These are phyloP conservation scores for Tragelaphus oryx DNA, from an alignment of 2,797 vertebrate species.

Conservation along the genomic window DNA sequence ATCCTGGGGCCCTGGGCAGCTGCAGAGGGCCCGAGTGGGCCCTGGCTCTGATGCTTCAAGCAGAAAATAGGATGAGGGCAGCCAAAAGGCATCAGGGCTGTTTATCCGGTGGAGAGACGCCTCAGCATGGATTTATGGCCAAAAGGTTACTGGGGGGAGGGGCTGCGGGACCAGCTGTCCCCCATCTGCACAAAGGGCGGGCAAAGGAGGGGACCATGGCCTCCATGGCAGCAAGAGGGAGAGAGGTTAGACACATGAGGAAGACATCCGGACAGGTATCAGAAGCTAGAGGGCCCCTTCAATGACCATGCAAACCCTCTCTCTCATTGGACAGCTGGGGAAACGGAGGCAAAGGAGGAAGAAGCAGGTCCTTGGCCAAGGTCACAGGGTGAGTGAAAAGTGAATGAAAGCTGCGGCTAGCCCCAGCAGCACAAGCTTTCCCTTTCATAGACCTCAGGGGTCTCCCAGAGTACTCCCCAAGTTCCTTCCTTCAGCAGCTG, in stretches of 20 bases:
- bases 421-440: neutral
- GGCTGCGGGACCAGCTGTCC: constrained; percentile 65
- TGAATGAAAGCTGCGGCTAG: neutral
- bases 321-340: neutral
- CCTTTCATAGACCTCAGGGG: neutral
- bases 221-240: neutral
- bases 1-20: constrained; percentile 50
- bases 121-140: constrained; percentile 65
- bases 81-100: constrained; percentile 67
- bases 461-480: neutral
- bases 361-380: constrained; percentile 5
- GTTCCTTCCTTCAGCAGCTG: neutral
- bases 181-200: constrained; percentile 55
- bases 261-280: neutral
- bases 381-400: neutral
- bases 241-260: neutral
- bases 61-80: constrained; percentile 71
- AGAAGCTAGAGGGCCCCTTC: neutral
- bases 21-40: constrained; percentile 51
- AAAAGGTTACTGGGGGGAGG: constrained; percentile 57
- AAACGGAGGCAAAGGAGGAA: constrained; percentile 32
- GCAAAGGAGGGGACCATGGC: constrained; percentile 15
- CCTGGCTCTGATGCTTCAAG: neutral
- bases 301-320: neutral
- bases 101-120: constrained; percentile 72